Evolutionary conservation across 1,140 invertebrate species (phyloP).

Genomic region (Latrodectus geometricus): DNA sequence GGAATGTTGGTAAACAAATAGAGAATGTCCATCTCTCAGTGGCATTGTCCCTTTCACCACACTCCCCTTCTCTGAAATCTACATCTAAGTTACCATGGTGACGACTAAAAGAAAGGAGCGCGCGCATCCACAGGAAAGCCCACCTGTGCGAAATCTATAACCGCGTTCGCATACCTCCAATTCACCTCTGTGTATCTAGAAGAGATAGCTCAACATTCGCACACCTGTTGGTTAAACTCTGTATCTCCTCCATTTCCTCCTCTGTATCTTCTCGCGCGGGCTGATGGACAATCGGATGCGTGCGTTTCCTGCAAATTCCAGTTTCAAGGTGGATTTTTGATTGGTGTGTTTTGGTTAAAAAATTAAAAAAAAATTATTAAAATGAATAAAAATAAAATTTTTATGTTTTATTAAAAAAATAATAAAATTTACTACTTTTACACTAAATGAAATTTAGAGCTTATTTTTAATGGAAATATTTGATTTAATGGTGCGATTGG

Average conservation of each 20-base stretch:
- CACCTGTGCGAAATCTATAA: slow-evolving; percentile 60
- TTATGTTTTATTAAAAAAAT: no score
- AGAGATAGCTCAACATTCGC: slow-evolving; percentile 20
- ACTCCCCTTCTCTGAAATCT: slow-evolving; percentile 3
- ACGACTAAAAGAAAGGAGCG: slow-evolving; percentile 47
- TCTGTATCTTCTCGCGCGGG: background rate
- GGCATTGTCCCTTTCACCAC: background rate
- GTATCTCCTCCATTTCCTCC: background rate
- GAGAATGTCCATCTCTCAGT: no score
- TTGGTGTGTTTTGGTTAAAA: background rate
- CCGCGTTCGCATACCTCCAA: slow-evolving; percentile 50
- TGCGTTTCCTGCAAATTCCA: background rate
- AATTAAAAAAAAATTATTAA: background rate
- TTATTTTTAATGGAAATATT: no score
- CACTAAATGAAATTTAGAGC: no score
- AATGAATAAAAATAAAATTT: no score
- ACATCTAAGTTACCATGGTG: slow-evolving; percentile 45
- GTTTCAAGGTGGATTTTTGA: background rate
- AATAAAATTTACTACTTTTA: no score
- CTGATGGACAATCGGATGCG: background rate
- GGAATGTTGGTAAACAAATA: no score
- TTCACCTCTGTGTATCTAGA: slow-evolving; percentile 42
- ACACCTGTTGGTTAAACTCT: slow-evolving; percentile 35
- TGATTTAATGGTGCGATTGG: no score
- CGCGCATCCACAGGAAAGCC: slow-evolving; percentile 40